Evolutionary conservation across 2,888 invertebrate species (phyloP), one percentile per base, ranked within the genome.

Genomic region (Limenitis arthemis): DNA sequence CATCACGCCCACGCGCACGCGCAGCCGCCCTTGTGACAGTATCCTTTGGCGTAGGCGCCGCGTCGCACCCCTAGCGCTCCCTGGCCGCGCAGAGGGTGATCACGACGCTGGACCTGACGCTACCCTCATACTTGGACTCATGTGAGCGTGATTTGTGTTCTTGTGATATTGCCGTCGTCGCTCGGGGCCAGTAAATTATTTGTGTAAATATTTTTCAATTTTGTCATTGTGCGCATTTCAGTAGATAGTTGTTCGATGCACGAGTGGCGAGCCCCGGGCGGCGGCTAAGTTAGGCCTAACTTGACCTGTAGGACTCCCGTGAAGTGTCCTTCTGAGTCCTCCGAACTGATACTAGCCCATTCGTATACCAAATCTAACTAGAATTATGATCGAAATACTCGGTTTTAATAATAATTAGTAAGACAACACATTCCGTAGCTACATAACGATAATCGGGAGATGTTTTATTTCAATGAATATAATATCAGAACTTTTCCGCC

Each of bases 11-110:
- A 89, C 70, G 90, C 91, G 67, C 88, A 88, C 69, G 90, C 92
- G 67, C 92, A 94, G 72, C 91, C 94, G 76, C 93, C 93, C 79
- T 95, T 95, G 94, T 95, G 95, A 95, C 95, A 95, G 88, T 95
- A 95, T 75, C 94, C 95, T 67, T 88, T 94, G 87, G 94, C 94
- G 89, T 95, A 94, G 93, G 89, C 76, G 67, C 70, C 65, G 61
- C 75, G 72, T 63, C 75, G 73, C 66, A 53, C 47, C 55, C 61
- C 58, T 47, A 51, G 55, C 61, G 68, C 66, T 55, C 68, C 70
- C 59, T 77, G 79, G 77, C 70, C 69, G 65, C 72, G 72, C 72
- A 63, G 72, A 67, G 69, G 65, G 63, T 63, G 58, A 64, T 60
- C 59, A 53, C 58, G 57, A 56, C 51, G 53, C 54, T 54, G 51